Evolutionary conservation across 1,140 invertebrate species (phyloP).

Genomic region (Centruroides vittatus): DNA sequence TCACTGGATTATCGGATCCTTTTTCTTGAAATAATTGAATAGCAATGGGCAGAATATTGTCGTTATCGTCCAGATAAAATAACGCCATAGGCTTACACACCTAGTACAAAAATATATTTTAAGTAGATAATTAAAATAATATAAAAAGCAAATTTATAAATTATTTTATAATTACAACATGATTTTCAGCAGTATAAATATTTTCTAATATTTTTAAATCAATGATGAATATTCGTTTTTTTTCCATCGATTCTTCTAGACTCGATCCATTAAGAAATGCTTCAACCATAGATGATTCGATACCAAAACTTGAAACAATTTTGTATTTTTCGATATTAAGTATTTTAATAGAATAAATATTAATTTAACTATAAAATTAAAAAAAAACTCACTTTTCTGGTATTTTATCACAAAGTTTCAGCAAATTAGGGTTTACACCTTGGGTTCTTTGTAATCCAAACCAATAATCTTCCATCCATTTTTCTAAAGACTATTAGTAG

Average conservation of each 20-base stretch:
- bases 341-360: too few species aligned
- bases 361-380: background rate
- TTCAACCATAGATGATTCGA: slow-evolving; percentile 21
- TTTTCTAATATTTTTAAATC: slow-evolving; percentile 32
- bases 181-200: slow-evolving; percentile 21
- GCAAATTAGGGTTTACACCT: slow-evolving; percentile 30
- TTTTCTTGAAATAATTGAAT: slow-evolving; percentile 35
- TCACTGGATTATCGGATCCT: slow-evolving; percentile 33
- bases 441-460: slow-evolving; percentile 25
- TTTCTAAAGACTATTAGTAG: slow-evolving; percentile 13
- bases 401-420: slow-evolving; percentile 28
- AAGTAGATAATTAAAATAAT: too few species aligned
- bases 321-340: too few species aligned
- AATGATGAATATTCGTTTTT: slow-evolving; percentile 34
- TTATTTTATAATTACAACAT: slow-evolving; percentile 18
- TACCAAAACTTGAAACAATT: too few species aligned
- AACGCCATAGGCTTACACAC: slow-evolving; percentile 33
- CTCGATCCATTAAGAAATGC: slow-evolving; percentile 31
- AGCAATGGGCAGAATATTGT: slow-evolving; percentile 32
- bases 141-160: background rate
- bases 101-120: slow-evolving; percentile 17
- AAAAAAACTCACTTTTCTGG: slow-evolving; percentile 27
- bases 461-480: slow-evolving; percentile 25
- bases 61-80: slow-evolving; percentile 30
- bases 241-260: slow-evolving; percentile 29